These are phyloP conservation scores for Ctenoplectra terminalis DNA, from an alignment of 1,140 invertebrate species.

Conservation along the genomic window DNA sequence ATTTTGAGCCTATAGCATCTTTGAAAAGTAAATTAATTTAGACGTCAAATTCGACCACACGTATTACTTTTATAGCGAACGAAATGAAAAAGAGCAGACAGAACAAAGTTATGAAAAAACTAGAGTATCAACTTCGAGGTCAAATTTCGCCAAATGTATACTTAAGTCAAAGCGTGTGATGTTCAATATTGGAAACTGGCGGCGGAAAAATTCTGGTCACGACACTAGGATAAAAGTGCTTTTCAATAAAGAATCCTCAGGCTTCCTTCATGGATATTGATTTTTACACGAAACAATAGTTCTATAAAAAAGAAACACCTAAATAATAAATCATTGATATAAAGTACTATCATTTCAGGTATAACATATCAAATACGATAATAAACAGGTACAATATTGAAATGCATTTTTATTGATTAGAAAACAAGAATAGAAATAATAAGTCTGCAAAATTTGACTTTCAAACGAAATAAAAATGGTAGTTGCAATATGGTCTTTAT, in stretches of 20 bases:
- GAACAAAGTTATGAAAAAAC: background rate
- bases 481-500: background rate
- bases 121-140: background rate
- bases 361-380: too few relatives aligned
- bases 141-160: background rate
- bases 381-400: too few relatives aligned
- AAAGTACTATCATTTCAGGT: too few relatives aligned
- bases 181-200: conserved; percentile 7
- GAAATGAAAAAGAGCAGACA: background rate
- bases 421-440: too few relatives aligned
- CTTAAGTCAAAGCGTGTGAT: background rate
- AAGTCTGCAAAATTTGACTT: too few relatives aligned
- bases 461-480: background rate
- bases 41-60: background rate
- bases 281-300: background rate
- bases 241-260: conserved; percentile 9
- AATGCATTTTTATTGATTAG: too few relatives aligned
- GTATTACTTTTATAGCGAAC: background rate
- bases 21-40: too few relatives aligned
- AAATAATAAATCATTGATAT: background rate
- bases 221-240: background rate
- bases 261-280: background rate
- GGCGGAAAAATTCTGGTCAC: conserved; percentile 10
- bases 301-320: too few relatives aligned
- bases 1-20: too few relatives aligned